Base-by-base conservation (phyloP, 2,888 invertebrate genomes). In the Anorthoa munda region DNA sequence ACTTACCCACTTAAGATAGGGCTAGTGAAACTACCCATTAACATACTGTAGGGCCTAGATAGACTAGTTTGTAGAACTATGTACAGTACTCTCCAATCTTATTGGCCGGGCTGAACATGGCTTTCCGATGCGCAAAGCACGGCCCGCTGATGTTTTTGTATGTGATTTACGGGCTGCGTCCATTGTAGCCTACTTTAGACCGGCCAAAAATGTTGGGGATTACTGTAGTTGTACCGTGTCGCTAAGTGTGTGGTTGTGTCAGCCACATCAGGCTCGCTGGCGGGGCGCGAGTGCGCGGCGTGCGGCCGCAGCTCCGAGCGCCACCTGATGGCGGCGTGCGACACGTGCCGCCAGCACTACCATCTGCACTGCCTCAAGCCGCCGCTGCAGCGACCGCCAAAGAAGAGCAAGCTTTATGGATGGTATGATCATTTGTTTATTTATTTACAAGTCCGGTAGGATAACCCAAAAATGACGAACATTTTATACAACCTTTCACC, bases 281-380 rank as follows among this genome's bases (percentile, higher is more conserved):
- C 93, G 68, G 93, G 94, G 64, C 98, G 98, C 86, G 98, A 98
- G 90, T 99, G 99, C 93, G 98, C 98, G 23, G 98, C 98, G 83
- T 99, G 99, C 94, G 97, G 97, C 74, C 97, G 98, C 88, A 97
- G 98, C 83, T 98, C 98, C 79, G 99, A 99, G 95, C 99, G 99
- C 85, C 99, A 99, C 94, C 97, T 99, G 79, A 97, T 99, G 91
- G 99, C 99, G 18, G 98, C 99, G 90, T 99, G 99, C 95, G 99
- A 99, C 94, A 98, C 98, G 3, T 99, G 99, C 92, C 98, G 98
- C 88, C 97, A 98, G 75, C 98, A 98, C 95, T 99, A 99, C 95
- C 99, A 99, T 95, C 96, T 99, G 85, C 98, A 98, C 82, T 99
- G 99, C 93, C 97, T 99, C 79, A 98, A 98, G 93, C 99, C 99